Evolutionary conservation across 2,113 vertebrate species (phyloP).

Genomic region (Odocoileus virginianus): DNA sequence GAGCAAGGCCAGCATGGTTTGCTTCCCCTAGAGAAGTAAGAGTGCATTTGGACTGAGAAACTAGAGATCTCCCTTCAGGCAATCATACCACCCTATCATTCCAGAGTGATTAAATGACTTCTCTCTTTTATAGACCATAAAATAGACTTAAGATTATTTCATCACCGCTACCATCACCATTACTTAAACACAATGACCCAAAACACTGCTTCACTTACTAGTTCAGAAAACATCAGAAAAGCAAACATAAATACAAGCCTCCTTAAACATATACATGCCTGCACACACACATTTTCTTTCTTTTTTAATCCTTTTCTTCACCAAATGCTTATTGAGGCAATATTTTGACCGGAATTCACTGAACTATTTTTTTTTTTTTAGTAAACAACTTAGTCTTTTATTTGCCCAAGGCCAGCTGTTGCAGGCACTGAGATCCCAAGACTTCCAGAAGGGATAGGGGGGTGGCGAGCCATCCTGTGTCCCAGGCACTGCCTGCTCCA

Average conservation of each 20-base stretch:
- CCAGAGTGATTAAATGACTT: slow-evolving; percentile 1
- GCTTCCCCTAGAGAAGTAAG: background rate
- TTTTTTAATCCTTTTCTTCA: background rate
- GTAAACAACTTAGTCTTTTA: background rate
- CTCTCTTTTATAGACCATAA: background rate
- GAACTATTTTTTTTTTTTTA: background rate
- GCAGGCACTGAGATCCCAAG: background rate
- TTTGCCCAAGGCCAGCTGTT: background rate
- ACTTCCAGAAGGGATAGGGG: background rate
- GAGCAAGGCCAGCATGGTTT: background rate
- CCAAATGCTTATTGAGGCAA: background rate
- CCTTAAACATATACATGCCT: no score
- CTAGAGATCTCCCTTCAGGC: background rate
- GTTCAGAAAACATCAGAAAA: slow-evolving; percentile 16
- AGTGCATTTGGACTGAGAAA: slow-evolving; percentile 27
- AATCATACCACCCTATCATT: background rate
- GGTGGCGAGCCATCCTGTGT: background rate
- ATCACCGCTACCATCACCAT: background rate
- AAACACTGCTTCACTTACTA: background rate
- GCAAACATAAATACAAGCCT: background rate
- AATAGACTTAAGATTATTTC: background rate
- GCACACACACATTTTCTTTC: background rate
- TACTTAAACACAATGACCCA: background rate
- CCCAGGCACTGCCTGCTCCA: background rate
- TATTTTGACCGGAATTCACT: background rate